phyloP scores from a whole-genome alignment of 1,140 invertebrate genomes.

The Goniozus legneri region DNA sequence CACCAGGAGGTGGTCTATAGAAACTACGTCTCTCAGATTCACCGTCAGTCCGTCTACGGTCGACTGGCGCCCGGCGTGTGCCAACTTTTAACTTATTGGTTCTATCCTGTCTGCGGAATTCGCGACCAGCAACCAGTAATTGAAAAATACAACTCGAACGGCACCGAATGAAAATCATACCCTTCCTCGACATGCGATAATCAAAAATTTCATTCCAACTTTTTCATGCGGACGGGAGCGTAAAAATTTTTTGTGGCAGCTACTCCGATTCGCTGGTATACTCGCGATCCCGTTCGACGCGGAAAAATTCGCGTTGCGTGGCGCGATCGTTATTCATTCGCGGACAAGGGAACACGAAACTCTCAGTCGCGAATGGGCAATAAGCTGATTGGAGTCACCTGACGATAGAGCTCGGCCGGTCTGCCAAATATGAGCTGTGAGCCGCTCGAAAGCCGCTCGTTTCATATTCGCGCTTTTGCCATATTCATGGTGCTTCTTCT shows the following conservation, averaged over 20 bases:
- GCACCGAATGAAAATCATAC: not conserved
- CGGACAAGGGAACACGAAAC: too few relatives aligned
- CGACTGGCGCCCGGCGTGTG: not conserved
- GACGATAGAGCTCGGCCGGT: not conserved
- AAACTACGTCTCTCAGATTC: not conserved
- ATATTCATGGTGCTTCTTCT: not conserved
- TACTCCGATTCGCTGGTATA: too few relatives aligned
- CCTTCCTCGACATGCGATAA: too few relatives aligned
- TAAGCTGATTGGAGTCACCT: not conserved
- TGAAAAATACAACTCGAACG: not conserved
- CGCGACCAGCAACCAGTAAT: not conserved
- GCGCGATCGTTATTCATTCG: too few relatives aligned
- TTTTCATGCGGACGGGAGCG: too few relatives aligned
- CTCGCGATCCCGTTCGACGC: too few relatives aligned
- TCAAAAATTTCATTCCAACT: too few relatives aligned
- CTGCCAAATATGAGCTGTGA: not conserved
- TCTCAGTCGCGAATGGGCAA: not conserved
- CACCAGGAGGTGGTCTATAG: too few relatives aligned
- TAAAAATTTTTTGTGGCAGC: too few relatives aligned
- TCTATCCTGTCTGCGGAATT: not conserved
- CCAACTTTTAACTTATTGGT: slow-evolving; percentile 2
- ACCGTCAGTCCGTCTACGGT: not conserved
- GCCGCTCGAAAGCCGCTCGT: not conserved
- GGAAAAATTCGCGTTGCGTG: too few relatives aligned
- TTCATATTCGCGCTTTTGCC: not conserved